A percentile compares a stretch with the other conserved stretches of the same genome.
Conservation (phyloP, 2,797 vertebrate genomes). For the Micropoecilia bifurca region DNA sequence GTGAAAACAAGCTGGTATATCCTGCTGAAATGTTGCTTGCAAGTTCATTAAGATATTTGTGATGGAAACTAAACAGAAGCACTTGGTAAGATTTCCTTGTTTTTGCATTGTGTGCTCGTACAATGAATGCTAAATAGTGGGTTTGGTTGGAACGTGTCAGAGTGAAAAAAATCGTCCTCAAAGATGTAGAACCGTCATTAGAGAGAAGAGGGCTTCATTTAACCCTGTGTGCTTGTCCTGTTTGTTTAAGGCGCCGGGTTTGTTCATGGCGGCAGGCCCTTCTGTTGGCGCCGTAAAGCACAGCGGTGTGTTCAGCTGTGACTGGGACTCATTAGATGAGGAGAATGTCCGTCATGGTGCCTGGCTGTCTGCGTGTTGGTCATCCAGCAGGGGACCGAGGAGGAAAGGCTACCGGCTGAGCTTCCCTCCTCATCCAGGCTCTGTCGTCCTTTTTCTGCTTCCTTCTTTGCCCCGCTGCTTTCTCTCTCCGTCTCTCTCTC, state of each 20-base stretch:
- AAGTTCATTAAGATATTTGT: too few relatives aligned
- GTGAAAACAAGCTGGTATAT: too few relatives aligned
- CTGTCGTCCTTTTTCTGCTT: slow-evolving; percentile 29
- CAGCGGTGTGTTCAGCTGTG: slow-evolving; percentile 77
- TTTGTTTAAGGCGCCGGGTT: slow-evolving; percentile 44
- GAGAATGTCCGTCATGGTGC: slow-evolving; percentile 70
- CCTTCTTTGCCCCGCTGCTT: slow-evolving; percentile 42
- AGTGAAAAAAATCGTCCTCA: slow-evolving; percentile 41
- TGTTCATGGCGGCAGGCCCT: slow-evolving; percentile 59
- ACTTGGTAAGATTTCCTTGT: too few relatives aligned
- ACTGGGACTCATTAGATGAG: slow-evolving; percentile 76
- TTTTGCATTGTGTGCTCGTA: too few relatives aligned
- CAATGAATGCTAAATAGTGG: too few relatives aligned
- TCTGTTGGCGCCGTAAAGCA: slow-evolving; percentile 69
- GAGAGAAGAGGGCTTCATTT: slow-evolving; percentile 48
- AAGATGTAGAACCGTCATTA: slow-evolving; percentile 48
- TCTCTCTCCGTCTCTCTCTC: slow-evolving; percentile 24
- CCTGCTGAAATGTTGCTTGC: too few relatives aligned
- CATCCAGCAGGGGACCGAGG: slow-evolving; percentile 53
- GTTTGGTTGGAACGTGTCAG: neutral
- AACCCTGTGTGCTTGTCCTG: slow-evolving; percentile 45
- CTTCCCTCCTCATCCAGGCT: slow-evolving; percentile 30
- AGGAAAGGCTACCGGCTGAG: slow-evolving; percentile 27
- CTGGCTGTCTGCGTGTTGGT: slow-evolving; percentile 61
- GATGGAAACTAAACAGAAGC: too few relatives aligned